phyloP scores from a whole-genome alignment of 2,888 invertebrate species.

The Amiota minor region DNA sequence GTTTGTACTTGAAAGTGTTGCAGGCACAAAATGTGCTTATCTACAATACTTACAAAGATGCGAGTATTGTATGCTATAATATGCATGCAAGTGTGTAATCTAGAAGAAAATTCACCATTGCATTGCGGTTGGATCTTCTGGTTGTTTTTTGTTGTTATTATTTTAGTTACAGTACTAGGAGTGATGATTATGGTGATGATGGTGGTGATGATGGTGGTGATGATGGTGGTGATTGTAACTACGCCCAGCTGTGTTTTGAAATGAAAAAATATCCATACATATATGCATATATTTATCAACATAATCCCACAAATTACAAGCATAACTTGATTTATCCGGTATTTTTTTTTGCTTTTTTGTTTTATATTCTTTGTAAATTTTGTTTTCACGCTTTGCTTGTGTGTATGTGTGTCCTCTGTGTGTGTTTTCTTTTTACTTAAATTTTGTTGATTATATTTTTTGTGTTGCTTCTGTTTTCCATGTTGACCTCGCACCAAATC shows the following conservation, averaged over 20 bases:
- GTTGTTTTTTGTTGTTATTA: too few relatives aligned
- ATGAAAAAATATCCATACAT: not conserved
- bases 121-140: too few relatives aligned
- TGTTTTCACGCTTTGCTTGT: not conserved
- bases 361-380: constrained; percentile 8
- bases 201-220: too few relatives aligned
- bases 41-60: too few relatives aligned
- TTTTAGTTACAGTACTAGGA: too few relatives aligned
- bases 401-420: not conserved
- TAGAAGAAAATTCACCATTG: too few relatives aligned
- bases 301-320: constrained; percentile 70
- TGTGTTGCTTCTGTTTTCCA: not conserved
- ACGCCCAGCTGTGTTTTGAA: constrained; percentile 16
- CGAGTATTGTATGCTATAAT: too few relatives aligned
- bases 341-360: constrained; percentile 53
- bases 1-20: constrained; percentile 15
- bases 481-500: constrained; percentile 20
- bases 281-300: constrained; percentile 60
- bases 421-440: constrained; percentile 53
- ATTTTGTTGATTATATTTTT: constrained; percentile 42
- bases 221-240: not conserved
- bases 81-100: too few relatives aligned
- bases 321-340: constrained; percentile 72
- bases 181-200: too few relatives aligned
- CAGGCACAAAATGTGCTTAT: too few relatives aligned